phyloP scores from a whole-genome alignment of 2,888 invertebrate species.

The Plagodis pulveraria region DNA sequence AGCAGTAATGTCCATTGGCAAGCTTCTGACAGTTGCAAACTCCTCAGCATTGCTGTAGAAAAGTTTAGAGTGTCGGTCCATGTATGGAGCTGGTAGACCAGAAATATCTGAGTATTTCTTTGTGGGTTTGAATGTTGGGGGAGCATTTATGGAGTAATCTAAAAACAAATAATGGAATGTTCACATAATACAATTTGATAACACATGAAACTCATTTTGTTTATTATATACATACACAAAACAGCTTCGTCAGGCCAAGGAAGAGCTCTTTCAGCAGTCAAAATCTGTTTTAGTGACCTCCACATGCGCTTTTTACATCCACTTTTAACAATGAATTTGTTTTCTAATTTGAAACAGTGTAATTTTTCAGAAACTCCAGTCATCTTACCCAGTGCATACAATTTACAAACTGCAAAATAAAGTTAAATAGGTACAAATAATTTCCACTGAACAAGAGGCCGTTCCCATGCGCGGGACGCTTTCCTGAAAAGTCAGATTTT shows the following conservation, averaged over 20 bases:
- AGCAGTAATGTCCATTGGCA: constrained; percentile 96
- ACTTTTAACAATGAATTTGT: constrained; percentile 83
- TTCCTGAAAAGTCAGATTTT: too few species aligned
- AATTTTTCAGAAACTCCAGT: constrained; percentile 64
- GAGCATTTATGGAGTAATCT: constrained; percentile 96
- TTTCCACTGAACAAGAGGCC: too few species aligned
- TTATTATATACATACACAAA: constrained; percentile 85
- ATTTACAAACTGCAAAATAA: too few species aligned
- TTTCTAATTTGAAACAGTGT: constrained; percentile 73
- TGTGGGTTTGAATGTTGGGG: constrained; percentile 95
- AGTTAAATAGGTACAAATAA: too few species aligned
- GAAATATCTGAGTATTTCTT: constrained; percentile 98
- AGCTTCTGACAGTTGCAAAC: constrained; percentile 92
- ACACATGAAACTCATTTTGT: too few species aligned
- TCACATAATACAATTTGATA: too few species aligned
- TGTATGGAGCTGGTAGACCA: constrained; percentile 94
- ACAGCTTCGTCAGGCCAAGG: constrained; percentile 92
- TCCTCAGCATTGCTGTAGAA: constrained; percentile 94
- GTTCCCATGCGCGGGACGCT: too few species aligned
- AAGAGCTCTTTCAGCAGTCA: constrained; percentile 90
- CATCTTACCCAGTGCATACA: constrained; percentile 43
- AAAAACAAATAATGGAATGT: constrained; percentile 37
- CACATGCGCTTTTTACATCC: constrained; percentile 92
- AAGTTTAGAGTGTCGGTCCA: constrained; percentile 95
- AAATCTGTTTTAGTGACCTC: constrained; percentile 95